Evolutionary conservation across 2,888 invertebrate genomes (phyloP), one percentile per base, ranked within the genome.

Genomic region (Tribolium freemani): DNA sequence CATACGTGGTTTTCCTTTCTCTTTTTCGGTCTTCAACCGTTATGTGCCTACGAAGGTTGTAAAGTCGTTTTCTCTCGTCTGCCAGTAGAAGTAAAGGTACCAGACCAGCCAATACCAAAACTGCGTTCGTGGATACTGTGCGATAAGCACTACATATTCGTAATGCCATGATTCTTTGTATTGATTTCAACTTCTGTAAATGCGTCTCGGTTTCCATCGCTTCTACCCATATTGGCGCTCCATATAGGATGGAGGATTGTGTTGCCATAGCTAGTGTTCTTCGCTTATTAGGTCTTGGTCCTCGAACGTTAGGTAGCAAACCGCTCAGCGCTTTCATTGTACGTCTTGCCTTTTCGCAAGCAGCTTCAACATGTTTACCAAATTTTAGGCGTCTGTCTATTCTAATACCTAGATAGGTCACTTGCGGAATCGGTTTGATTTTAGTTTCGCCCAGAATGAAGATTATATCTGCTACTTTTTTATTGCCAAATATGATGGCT

Each of bases 231-330:
- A 10, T 11, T 45, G 58, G 45, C 2, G 9, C 44, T 8, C 21
- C 45, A 16, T 58, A 45, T 9, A 58, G 9, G 3, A 58, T 21
- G 3, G 26, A n/a, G 3, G 45, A 58, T 21, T 58, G 46, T 11
- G 20, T 44, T 1, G 58, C n/a, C 58, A 58, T 58, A 13, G 54
- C 54, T 26, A 58, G 3, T 20, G n/a, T n/a, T 51, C 31, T 54
- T 13, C 54, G 3, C 31, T 67, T 69, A 8, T 30, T 5, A 0
- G 45, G n/a, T 38, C 9, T 1, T 13, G 67, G 57, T 53, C 67
- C 57, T 11, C 56, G 13, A 5, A 67, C 26, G 67, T 67, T 67
- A 20, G 57, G 67, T 13, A 67, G n/a, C 4, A 67, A 1, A 2
- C 5, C 9, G 6, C 10, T 13, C 11, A 67, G 57, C 5, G 66